Percentiles rank a stretch among this genome's conserved stretches.
Conservation (phyloP, 1,140 invertebrate genomes). For the Portunus trituberculatus region DNA sequence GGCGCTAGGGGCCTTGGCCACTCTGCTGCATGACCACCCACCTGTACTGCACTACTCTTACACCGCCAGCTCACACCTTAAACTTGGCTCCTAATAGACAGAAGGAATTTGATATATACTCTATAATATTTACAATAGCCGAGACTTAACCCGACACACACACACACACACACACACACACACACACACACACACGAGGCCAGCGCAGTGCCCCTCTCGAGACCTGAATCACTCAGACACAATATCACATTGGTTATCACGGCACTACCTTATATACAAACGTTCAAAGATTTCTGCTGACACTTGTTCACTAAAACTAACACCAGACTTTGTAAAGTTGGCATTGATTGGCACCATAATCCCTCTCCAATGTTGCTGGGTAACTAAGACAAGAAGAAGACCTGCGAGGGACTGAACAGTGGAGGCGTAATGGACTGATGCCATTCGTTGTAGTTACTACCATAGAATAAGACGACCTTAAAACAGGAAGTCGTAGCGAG, state of each 20-base stretch:
- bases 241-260: slow-evolving; percentile 72
- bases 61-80: neutral
- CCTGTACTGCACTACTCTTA: neutral
- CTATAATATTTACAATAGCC: slow-evolving; percentile 9
- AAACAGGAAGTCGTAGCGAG: slow-evolving; percentile 55
- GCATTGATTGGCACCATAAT: slow-evolving; percentile 66
- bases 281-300: slow-evolving; percentile 51
- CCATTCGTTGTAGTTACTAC: slow-evolving; percentile 64
- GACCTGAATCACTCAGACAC: slow-evolving; percentile 45
- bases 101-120: slow-evolving; percentile 2
- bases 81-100: neutral
- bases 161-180: slow-evolving; percentile 37
- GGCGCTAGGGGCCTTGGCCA: no score
- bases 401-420: slow-evolving; percentile 60
- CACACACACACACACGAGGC: slow-evolving; percentile 45
- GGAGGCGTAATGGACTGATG: slow-evolving; percentile 57
- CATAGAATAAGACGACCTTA: slow-evolving; percentile 52
- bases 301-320: slow-evolving; percentile 58
- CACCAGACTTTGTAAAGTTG: slow-evolving; percentile 64
- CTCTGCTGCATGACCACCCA: neutral
- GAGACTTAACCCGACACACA: neutral
- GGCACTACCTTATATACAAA: slow-evolving; percentile 71
- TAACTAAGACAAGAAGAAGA: slow-evolving; percentile 52
- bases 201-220: neutral
- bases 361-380: slow-evolving; percentile 51